Conservation (phyloP, 2,113 vertebrate species). For the Tragelaphus imberbis region DNA sequence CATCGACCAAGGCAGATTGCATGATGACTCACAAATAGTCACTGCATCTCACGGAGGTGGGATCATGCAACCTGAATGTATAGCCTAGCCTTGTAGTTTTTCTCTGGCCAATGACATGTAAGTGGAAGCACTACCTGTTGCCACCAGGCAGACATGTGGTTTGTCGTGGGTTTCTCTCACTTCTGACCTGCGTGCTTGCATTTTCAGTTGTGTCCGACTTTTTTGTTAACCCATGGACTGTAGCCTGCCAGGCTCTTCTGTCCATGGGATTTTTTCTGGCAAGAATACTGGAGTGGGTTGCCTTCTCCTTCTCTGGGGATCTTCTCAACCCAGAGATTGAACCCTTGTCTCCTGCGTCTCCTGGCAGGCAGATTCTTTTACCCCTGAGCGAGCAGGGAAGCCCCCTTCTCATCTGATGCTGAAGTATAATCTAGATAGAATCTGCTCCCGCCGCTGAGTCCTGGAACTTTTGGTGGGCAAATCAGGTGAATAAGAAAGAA, state of each 20-base stretch:
- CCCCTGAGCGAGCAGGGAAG: background rate
- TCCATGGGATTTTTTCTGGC: background rate
- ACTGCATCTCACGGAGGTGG: rapidly evolving
- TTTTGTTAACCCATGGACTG: background rate
- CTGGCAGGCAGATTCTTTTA: background rate
- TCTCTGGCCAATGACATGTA: background rate
- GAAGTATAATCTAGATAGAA: rapidly evolving
- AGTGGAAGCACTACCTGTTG: background rate
- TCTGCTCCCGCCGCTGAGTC: rapidly evolving
- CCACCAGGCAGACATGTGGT: background rate
- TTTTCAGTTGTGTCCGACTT: background rate
- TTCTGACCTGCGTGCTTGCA: background rate
- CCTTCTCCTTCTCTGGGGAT: background rate
- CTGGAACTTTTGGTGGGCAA: background rate
- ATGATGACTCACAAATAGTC: background rate
- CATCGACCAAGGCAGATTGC: too few relatives aligned
- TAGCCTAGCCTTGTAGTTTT: background rate
- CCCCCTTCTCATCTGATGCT: background rate
- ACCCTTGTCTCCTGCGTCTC: background rate
- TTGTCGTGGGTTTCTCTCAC: background rate
- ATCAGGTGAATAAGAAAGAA: background rate
- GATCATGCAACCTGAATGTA: rapidly evolving
- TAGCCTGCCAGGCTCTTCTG: background rate
- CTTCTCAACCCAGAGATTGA: background rate
- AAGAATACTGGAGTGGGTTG: background rate